phyloP scores from a whole-genome alignment of 2,797 vertebrate genomes.

The Rhinophrynus dorsalis region DNA sequence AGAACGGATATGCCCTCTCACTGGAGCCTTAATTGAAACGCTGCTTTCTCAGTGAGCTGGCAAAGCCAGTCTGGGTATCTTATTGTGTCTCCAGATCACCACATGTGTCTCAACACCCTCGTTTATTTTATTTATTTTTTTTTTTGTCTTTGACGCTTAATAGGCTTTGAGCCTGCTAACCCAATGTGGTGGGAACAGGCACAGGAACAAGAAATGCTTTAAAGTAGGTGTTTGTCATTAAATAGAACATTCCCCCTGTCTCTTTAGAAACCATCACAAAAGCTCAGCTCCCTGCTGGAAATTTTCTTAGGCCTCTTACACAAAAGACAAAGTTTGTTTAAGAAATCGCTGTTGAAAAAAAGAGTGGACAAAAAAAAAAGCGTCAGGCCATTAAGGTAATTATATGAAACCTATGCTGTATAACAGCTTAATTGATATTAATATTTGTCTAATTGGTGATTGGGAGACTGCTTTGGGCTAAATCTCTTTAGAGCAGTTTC shows the following conservation, averaged over 20 bases:
- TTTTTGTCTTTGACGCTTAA: conserved; percentile 83
- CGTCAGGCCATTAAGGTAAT: conserved; percentile 99
- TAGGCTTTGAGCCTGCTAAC: conserved; percentile 89
- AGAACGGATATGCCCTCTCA: conserved; percentile 90
- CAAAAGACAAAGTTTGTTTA: conserved; percentile 99
- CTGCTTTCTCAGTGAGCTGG: conserved; percentile 82
- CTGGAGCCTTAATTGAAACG: conserved; percentile 90
- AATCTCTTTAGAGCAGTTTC: conserved; percentile 98
- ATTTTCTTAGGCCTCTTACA: conserved; percentile 91
- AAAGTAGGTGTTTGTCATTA: conserved; percentile 97
- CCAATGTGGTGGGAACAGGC: conserved; percentile 93
- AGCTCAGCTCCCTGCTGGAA: conserved; percentile 92
- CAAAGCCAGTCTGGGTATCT: conserved; percentile 82
- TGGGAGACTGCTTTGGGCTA: conserved; percentile 91
- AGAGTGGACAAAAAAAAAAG: conserved; percentile 78
- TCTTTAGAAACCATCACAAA: conserved; percentile 96
- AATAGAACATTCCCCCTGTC: conserved; percentile 96
- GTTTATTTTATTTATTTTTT: conserved; percentile 70
- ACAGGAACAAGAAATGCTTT: conserved; percentile 85
- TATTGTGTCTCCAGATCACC: conserved; percentile 86
- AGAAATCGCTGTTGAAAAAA: conserved; percentile 90
- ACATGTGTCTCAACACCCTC: conserved; percentile 87
- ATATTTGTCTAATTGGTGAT: conserved; percentile 99
- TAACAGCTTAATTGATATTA: conserved; percentile 99
- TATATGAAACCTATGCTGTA: conserved; percentile 99